Base-by-base conservation (phyloP, 1,140 invertebrate species). In the Phthorimaea operculella region DNA sequence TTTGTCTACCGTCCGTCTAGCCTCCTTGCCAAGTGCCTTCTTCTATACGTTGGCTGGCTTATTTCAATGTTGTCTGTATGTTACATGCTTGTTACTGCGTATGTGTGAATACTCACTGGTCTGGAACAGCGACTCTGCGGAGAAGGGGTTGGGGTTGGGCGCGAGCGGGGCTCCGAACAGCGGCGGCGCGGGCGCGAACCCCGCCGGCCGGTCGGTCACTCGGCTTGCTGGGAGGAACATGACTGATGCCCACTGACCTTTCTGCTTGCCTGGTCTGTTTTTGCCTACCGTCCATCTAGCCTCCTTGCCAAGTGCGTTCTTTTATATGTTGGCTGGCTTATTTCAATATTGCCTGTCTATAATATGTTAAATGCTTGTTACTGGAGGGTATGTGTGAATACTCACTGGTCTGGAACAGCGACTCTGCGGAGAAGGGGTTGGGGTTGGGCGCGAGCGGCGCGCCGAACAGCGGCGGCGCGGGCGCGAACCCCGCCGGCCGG, bases 401-500 rank as follows among this genome's bases (percentile, higher is more conserved):
- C 89, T 90, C 87, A 91, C 92, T 94, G 64, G 93, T 89, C 87
- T 94, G 93, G 70, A 96, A 95, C 39, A 95, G 88, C 63, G 93
- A 94, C 76, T 95, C 93, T 12, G 93, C 93, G 2, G 93, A 93
- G 81, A 95, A 95, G 5, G 94, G 94, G 80, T 93, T 92, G 7
- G 92, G 91, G 71, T 93, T 92, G 5, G 88, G 86, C 33, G 33
- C 33, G 44, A 92, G 76, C 33, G 33, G 33, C 28, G 91, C 87
- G 21, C 91, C 89, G 71, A 92, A 93, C 81, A 91, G 87, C 48
- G 88, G 90, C 33, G 88, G 89, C 42, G 82, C 68, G 62, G 84
- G 59, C 64, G 79, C 60, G 42, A 85, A 83, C 11, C 68, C 83
- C 36, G 68, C 60, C 6, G 80, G 60, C 14, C 88, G 81, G 36